A percentile compares a stretch with the other conserved stretches of the same genome.
Evolutionary conservation across 2,888 invertebrate genomes (phyloP).

Genomic region (Opisthograptis luteolata): DNA sequence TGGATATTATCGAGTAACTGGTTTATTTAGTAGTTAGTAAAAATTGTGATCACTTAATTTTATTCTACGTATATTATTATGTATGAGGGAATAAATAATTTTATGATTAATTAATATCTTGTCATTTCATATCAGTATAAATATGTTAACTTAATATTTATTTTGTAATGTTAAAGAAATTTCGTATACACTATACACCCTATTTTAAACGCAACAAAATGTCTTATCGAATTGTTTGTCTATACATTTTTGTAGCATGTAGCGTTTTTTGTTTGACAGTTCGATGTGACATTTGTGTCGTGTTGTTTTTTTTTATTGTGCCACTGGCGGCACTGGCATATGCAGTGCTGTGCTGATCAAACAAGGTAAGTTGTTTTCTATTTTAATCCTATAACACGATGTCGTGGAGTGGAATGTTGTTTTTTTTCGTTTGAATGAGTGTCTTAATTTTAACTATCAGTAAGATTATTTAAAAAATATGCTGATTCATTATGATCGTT

Average conservation of each 20-base stretch:
- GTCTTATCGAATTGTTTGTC: no score
- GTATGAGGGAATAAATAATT: conserved; percentile 28
- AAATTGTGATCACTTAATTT: conserved; percentile 20
- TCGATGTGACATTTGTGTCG: background rate
- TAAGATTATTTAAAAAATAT: conserved; percentile 16
- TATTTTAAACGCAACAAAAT: no score
- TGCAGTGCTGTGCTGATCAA: conserved; percentile 6
- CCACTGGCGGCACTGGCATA: conserved; percentile 2
- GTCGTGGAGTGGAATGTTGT: conserved; percentile 61
- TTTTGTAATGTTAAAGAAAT: no score
- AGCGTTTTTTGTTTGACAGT: background rate
- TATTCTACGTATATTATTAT: conserved; percentile 18
- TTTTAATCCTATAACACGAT: conserved; percentile 53
- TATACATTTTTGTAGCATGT: background rate
- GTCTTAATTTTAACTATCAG: conserved; percentile 39
- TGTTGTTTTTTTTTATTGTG: background rate
- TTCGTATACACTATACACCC: no score
- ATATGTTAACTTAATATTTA: no score
- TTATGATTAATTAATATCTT: conserved; percentile 21
- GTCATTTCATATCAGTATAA: background rate
- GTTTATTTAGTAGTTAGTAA: conserved; percentile 14
- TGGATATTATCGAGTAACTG: conserved; percentile 12
- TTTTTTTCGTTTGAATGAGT: conserved; percentile 29
- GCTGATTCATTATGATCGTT: conserved; percentile 7
- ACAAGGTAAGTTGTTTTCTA: conserved; percentile 38